These are phyloP conservation scores for Lasiurus cinereus DNA, from an alignment of 2,113 vertebrate genomes.

Conservation along the genomic window DNA sequence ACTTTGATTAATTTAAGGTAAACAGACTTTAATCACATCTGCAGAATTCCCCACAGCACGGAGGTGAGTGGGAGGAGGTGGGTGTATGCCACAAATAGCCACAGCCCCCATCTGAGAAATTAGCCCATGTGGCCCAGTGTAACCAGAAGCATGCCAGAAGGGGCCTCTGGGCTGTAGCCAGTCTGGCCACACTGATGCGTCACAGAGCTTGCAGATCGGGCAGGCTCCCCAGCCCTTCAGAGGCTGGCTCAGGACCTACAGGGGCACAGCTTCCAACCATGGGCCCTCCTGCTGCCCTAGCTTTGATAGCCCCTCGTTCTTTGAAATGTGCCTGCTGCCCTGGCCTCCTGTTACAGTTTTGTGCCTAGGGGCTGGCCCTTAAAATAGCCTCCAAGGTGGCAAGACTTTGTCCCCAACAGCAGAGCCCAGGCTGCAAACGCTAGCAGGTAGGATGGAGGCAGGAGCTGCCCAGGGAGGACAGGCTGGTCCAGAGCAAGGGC, in stretches of 20 bases:
- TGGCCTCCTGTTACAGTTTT: neutral
- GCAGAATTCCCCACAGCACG: neutral
- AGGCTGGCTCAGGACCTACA: neutral
- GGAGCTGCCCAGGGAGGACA: neutral
- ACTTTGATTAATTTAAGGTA: neutral
- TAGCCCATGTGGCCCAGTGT: fast-evolving
- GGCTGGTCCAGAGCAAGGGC: neutral
- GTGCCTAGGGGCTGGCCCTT: no score
- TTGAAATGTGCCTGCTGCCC: neutral
- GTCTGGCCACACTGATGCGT: no score
- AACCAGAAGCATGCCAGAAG: neutral
- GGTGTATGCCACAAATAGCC: neutral
- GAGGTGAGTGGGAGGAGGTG: neutral
- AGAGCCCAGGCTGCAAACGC: neutral
- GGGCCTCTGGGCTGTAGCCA: neutral
- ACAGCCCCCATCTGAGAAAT: neutral
- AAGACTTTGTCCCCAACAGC: neutral
- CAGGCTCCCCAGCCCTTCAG: neutral
- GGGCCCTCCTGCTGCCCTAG: neutral
- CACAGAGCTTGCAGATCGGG: no score
- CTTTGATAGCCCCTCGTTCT: neutral
- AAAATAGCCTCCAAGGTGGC: neutral
- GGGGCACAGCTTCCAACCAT: neutral
- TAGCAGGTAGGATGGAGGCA: neutral
- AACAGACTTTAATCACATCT: neutral